phyloP scores from a whole-genome alignment of 2,113 vertebrate genomes.

The Lophius piscatorius region DNA sequence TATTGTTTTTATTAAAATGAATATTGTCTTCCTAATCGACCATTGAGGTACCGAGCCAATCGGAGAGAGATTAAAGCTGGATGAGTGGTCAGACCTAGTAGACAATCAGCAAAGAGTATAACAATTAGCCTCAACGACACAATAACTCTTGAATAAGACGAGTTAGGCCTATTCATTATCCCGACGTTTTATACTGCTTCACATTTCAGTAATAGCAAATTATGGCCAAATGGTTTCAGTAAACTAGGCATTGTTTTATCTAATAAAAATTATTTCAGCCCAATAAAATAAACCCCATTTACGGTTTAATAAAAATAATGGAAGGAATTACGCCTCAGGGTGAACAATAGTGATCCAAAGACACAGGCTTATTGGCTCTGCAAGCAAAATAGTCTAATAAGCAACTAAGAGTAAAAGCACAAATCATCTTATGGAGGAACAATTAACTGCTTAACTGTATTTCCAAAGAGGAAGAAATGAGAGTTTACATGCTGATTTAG shows the following conservation, averaged over 20 bases:
- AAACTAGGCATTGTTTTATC: slow-evolving; percentile 48
- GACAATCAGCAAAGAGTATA: slow-evolving; percentile 39
- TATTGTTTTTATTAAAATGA: not conserved
- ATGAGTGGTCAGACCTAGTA: slow-evolving; percentile 27
- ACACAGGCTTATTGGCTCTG: slow-evolving; percentile 40
- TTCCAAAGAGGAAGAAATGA: slow-evolving; percentile 30
- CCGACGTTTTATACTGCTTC: slow-evolving; percentile 30
- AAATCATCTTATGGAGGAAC: slow-evolving; percentile 32
- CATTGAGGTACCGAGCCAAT: slow-evolving; percentile 16
- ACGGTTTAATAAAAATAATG: slow-evolving; percentile 27
- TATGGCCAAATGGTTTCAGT: slow-evolving; percentile 38
- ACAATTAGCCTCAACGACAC: slow-evolving; percentile 47
- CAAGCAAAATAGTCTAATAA: slow-evolving; percentile 31
- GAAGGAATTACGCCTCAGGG: slow-evolving; percentile 26
- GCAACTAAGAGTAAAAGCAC: slow-evolving; percentile 14
- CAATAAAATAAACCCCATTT: slow-evolving; percentile 50
- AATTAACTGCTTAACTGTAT: slow-evolving; percentile 40
- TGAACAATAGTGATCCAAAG: slow-evolving; percentile 42
- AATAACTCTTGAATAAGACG: slow-evolving; percentile 51
- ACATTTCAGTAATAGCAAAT: slow-evolving; percentile 36
- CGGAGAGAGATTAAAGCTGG: slow-evolving; percentile 32
- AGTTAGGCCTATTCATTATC: slow-evolving; percentile 47
- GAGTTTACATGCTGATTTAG: slow-evolving; percentile 32
- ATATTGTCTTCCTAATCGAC: not conserved
- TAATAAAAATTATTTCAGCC: slow-evolving; percentile 48